Evolutionary conservation across 2,888 invertebrate species (phyloP).

Genomic region (Aporophyla nigra): DNA sequence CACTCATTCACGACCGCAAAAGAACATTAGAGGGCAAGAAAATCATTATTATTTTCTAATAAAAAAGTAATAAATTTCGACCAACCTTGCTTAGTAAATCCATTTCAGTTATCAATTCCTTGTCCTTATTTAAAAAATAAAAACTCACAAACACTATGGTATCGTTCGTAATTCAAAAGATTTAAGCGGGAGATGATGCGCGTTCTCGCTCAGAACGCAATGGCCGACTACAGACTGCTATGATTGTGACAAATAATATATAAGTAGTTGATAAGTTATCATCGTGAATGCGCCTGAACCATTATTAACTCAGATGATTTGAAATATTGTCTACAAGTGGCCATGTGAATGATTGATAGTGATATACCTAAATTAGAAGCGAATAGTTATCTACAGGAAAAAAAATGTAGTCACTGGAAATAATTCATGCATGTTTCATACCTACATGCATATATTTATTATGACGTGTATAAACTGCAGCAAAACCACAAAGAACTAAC

Average conservation of each 20-base stretch:
- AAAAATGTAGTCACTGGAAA: neutral
- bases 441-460: neutral
- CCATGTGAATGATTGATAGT: conserved; percentile 22
- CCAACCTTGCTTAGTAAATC: conserved; percentile 72
- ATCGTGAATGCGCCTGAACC: conserved; percentile 58
- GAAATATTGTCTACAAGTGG: conserved; percentile 48
- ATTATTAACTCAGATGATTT: conserved; percentile 62
- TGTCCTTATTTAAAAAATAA: conserved; percentile 31
- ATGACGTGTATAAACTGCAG: neutral
- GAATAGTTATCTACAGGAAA: neutral
- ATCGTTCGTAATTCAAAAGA: conserved; percentile 63
- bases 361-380: neutral
- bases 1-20: conserved; percentile 55
- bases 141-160: conserved; percentile 53
- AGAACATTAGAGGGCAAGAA: conserved; percentile 49
- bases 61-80: conserved; percentile 22
- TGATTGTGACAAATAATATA: conserved; percentile 65
- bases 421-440: neutral
- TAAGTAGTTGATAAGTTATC: conserved; percentile 69
- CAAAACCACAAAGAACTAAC: conserved; percentile 3
- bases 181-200: conserved; percentile 66
- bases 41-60: neutral
- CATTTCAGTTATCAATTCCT: conserved; percentile 59
- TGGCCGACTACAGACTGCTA: conserved; percentile 58
- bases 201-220: conserved; percentile 62